phyloP scores from a whole-genome alignment of 2,888 invertebrate genomes.

The Drosophila quinaria region DNA sequence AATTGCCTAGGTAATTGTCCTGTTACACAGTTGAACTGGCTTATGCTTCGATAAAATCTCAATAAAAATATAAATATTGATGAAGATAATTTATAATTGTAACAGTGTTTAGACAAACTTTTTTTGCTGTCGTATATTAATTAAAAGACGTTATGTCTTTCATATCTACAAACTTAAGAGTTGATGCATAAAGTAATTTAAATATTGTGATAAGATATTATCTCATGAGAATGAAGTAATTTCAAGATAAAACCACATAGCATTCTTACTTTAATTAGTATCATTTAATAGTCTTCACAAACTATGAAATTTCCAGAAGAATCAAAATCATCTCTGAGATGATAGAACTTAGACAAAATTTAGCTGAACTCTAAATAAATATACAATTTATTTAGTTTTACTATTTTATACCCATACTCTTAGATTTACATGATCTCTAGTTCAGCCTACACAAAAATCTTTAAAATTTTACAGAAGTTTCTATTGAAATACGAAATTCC shows the following conservation, averaged over 20 bases:
- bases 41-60: constrained; percentile 10
- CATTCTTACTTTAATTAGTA: background rate
- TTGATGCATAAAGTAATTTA: background rate
- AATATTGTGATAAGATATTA: constrained; percentile 1
- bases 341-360: too few relatives aligned
- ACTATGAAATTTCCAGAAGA: background rate
- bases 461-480: background rate
- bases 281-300: background rate
- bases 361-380: too few relatives aligned
- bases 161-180: background rate
- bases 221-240: background rate
- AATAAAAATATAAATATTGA: background rate
- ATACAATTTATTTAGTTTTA: too few relatives aligned
- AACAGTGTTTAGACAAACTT: background rate
- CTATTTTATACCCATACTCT: background rate
- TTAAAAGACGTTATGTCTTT: background rate
- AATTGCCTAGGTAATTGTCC: constrained; percentile 34
- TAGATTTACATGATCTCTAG: too few relatives aligned
- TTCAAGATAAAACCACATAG: constrained; percentile 1
- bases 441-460: background rate
- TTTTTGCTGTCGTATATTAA: background rate
- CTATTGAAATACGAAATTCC: constrained; percentile 7
- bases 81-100: background rate
- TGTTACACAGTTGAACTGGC: constrained; percentile 22
- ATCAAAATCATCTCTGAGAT: background rate